Evolutionary conservation across 2,888 invertebrate genomes (phyloP).

Genomic region (Mystacides longicornis): DNA sequence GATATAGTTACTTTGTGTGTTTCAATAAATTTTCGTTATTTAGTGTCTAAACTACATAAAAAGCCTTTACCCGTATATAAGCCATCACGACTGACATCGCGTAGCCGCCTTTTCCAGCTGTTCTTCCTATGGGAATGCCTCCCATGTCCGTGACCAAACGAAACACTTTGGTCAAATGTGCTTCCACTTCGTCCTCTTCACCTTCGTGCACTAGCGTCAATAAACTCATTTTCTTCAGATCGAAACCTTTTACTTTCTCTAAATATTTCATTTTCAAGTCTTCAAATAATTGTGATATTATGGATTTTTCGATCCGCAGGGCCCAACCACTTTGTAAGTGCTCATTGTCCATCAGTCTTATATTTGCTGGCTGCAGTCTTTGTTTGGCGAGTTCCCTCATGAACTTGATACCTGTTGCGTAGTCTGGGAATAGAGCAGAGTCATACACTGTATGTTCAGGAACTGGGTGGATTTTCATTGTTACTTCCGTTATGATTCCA

Average conservation of each 20-base stretch:
- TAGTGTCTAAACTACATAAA: too few relatives aligned
- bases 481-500: conserved; percentile 92
- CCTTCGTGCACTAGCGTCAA: conserved; percentile 94
- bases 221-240: conserved; percentile 73
- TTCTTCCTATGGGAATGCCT: conserved; percentile 85
- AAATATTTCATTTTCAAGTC: conserved; percentile 63
- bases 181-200: conserved; percentile 59
- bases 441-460: conserved; percentile 84
- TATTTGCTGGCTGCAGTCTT: conserved; percentile 90
- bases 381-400: conserved; percentile 76
- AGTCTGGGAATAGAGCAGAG: conserved; percentile 89
- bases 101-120: conserved; percentile 93
- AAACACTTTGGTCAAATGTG: conserved; percentile 54
- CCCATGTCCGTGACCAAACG: conserved; percentile 66
- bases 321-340: conserved; percentile 88
- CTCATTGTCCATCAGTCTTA: conserved; percentile 92
- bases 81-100: conserved; percentile 96
- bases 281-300: conserved; percentile 54
- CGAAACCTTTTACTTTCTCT: conserved; percentile 79
- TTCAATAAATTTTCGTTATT: too few relatives aligned
- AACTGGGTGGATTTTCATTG: conserved; percentile 78
- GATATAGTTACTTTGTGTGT: too few relatives aligned
- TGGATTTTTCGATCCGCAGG: conserved; percentile 49
- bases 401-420: conserved; percentile 82
- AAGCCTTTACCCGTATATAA: conserved; percentile 82